Base-by-base conservation (phyloP, 1,140 invertebrate genomes). In the Spodoptera frugiperda region DNA sequence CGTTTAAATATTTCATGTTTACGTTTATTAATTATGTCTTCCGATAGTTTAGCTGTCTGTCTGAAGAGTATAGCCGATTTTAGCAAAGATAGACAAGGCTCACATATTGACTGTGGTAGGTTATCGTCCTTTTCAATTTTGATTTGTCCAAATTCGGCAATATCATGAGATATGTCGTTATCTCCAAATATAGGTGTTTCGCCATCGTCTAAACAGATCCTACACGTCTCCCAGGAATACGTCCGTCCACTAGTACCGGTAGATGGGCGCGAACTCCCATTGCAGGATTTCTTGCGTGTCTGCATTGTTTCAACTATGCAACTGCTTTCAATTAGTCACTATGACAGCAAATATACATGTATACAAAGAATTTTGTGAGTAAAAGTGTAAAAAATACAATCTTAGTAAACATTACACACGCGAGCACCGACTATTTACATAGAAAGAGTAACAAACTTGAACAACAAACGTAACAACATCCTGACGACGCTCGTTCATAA, bases 171-270 rank as follows among this genome's bases (percentile, higher is more conserved):
- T 15, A 81, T 61, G 51, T 81, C 73, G 3, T 81, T 54, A 11
- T 54, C 19, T 11, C 72, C 79, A 14, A 70, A 81, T 33, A 83
- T 83, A 1, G 78, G 55, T 19, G 78, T 78, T 15, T 76, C 51
- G 3, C 75, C 82, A 14, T 49, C 46, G 3, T 73, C 39, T 25
- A 83, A 80, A 49, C 82, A 83, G 49, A 83, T 63, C 48, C 79
- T 70, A 15, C 82, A 83, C 39, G 53, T 77, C 44, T 59, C 54
- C 25, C 6, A 3, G n/a, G 21, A 33, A 59, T 55, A 9, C 14
- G 10, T 17, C 0, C 46, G 17, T 6, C 6, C 44, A 25, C 19
- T 55, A n/a, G n/a, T 25, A 9, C 1, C 17, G 10, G 6, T 46
- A 39, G 59, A 44, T 21, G 25, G 9, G 10, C 9, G 9, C 9